Percentiles rank a stretch among this genome's conserved stretches.
Conservation (phyloP, 2,113 vertebrate species). For the Grus americana region DNA sequence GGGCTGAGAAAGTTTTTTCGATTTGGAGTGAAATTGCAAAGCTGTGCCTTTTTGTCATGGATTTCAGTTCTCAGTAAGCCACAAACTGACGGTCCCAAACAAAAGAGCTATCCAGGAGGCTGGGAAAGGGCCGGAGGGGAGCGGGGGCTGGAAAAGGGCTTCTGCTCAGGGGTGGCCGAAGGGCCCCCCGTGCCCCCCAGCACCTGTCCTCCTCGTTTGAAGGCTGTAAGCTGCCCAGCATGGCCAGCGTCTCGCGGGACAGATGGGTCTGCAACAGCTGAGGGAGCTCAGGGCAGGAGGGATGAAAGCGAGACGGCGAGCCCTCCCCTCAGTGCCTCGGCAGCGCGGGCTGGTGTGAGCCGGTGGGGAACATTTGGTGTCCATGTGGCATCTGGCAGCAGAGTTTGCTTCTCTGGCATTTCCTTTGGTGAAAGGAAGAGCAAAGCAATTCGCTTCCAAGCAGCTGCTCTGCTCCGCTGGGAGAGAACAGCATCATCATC, state of each 20-base stretch:
- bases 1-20: neutral
- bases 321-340: neutral
- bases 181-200: neutral
- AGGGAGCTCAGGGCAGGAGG: neutral
- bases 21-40: neutral
- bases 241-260: neutral
- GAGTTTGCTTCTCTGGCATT: slow-evolving; percentile 54
- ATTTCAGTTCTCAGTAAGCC: neutral
- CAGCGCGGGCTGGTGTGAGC: neutral
- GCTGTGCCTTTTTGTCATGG: neutral
- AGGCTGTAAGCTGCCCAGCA: neutral
- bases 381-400: slow-evolving; percentile 67
- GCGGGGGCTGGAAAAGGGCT: neutral
- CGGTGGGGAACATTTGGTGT: slow-evolving; percentile 63
- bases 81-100: neutral
- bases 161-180: neutral
- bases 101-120: neutral
- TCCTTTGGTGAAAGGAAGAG: slow-evolving; percentile 69
- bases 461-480: neutral
- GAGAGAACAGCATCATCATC: neutral
- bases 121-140: neutral
- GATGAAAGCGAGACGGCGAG: neutral
- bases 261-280: slow-evolving; percentile 17
- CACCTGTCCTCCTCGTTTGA: neutral
- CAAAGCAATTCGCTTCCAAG: slow-evolving; percentile 43